Evolutionary conservation across 2,113 vertebrate species (phyloP), one percentile per base, ranked within the genome.

Genomic region (Eublepharis macularius): DNA sequence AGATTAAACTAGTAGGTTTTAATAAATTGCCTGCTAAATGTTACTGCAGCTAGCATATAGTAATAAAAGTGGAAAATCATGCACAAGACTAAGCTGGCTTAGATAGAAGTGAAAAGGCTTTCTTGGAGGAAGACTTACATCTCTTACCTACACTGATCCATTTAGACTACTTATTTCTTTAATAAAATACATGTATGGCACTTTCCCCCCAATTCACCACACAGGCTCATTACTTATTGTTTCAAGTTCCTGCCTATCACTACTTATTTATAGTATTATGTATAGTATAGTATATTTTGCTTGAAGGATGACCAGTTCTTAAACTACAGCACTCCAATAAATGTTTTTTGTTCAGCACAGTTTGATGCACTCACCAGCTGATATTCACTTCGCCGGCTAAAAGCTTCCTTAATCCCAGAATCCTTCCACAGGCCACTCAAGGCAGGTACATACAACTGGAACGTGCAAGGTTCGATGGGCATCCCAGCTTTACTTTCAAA

Each of bases 401-500:
- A 99, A 41, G 98, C 98, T 87, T 98, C 95, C 93, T 96, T 97
- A 93, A 99, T 98, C 47, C 98, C 98, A 0, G 97, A 92, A 89
- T 99, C 98, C 13, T 94, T 95, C 98, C 98, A 99, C 41, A 99
- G 97, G 0, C 97, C 96, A 0, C 94, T 94, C 93, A 99, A 96
- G 0, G 98, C 98, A 0, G 97, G 98, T 21, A 98, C 98, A 0
- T 99, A 99, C 16, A 98, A 97, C 95, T 99, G 98, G 90, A 99
- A 99, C 88, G 98, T 97, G 77, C 97, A 95, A 2, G 98, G 98
- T 93, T 99, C 98, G 32, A 99, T 95, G 4, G 97, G 95, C 92
- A 97, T 94, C 16, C 98, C 98, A 1, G 96, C 97, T 49, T 97
- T 97, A 83, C 97, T 98, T 90, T 99, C 98, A 76, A 98, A 99